Evolutionary conservation across 2,888 invertebrate genomes (phyloP), one percentile per base, ranked within the genome.

Genomic region (Balanococcus diminutus): DNA sequence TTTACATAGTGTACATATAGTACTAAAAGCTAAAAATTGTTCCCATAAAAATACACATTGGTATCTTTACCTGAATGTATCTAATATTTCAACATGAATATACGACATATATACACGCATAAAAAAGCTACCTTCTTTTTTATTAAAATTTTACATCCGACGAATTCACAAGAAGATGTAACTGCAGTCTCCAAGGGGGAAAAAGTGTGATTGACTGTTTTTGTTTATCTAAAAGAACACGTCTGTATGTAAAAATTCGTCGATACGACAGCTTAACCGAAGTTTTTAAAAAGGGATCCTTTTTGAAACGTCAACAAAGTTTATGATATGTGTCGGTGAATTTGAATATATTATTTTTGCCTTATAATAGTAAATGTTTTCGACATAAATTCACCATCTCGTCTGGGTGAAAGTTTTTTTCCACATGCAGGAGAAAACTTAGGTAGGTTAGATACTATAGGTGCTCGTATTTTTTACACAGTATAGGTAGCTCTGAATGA

Each of bases 291-390:
- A 79, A 36, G 36, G 28, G 36, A 36, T 36, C 36, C 36, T 79
- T 19, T 14, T 36, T 8, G 9, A 28, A 19, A 79, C 75, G 75
- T 79, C 75, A 79, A 79, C 75, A 79, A 79, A 79, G 75, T 79
- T 79, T 79, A 79, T 79, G 75, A 79, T 79, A 79, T 36, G 75
- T 79, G 75, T 79, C 75, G 75, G 36, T 36, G 36, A 79, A 79
- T 79, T 79, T 19, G 75, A 79, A 36, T 19, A 36, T 79, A 79
- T 79, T 72, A 72, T 72, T 72, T 72, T 31, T 72, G 16, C 72
- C 11, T 28, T 72, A 72, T 72, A 72, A 72, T 72, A 72, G 72
- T 36, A 79, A 79, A 79, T 79, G 75, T 36, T 79, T 79, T 79
- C 75, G 75, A 79, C 75, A 19, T 79, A 75, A 75, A 79, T 32